Evolutionary conservation across 2,888 invertebrate species (phyloP), one percentile per base, ranked within the genome.

Genomic region (Iphiclides podalirius): DNA sequence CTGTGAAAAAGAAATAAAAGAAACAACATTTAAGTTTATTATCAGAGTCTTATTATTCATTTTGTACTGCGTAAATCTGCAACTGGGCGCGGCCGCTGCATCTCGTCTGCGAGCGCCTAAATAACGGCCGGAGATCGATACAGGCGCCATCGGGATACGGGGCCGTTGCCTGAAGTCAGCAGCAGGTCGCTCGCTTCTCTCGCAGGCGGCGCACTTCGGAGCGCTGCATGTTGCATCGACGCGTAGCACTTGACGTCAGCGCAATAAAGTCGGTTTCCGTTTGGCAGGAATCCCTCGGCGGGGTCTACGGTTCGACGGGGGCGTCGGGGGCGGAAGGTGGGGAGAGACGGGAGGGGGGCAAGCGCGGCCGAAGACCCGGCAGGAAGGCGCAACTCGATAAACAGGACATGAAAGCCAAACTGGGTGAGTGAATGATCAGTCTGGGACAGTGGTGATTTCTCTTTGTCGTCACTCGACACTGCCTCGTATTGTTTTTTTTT

Each of bases 321-420:
- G 76, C 80, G 62, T 73, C 79, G 54, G 83, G 77, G 51, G 73
- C 65, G 55, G 86, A 83, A 66, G 87, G 84, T 53, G 91, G 92
- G 62, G 92, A 92, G 81, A 91, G 95, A 61, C 94, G 94, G 75
- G 96, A 96, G 89, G 92, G 94, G 60, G 94, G 95, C 61, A 95
- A 95, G 85, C 92, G 97, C 67, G 97, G 96, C 76, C 94, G 96
- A 70, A 94, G 95, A 84, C 96, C 96, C 57, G 96, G 95, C 70
- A 92, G 95, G 76, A 96, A 95, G 87, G 93, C 94, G 64, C 92
- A 93, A 66, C 90, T 93, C 20, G 96, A 96, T 75, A 97, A 96
- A 90, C 93, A 96, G 83, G 97, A 98, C 85, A 95, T 96, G 91
- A 96, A 95, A 91, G 96, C 96, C 56, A 97, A 97, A 91, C 91